Evolutionary conservation across 2,888 invertebrate genomes (phyloP), one percentile per base, ranked within the genome.

Genomic region (Fragum sueziense): DNA sequence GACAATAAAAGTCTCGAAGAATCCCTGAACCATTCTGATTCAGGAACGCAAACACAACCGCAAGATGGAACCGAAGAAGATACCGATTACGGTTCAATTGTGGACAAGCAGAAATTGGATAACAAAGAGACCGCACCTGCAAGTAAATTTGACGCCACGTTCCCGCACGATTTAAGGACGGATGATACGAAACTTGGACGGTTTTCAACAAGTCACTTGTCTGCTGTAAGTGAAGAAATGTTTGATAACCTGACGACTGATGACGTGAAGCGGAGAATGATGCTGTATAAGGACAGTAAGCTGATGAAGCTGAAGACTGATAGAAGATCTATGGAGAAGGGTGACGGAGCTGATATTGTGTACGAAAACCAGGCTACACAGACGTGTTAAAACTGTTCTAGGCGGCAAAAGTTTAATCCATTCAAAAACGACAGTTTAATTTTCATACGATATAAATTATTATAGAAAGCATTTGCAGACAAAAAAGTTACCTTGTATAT

Each of bases 211-310:
- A 11, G 25, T 17, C 57, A 34, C 11, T 7, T 70, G 20, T 27
- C 52, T 9, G 37, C 54, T 20, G 17, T 70, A 2, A 17, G 2
- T 33, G 70, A 37, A 20, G 37, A 57, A 27, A 20, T 9, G 37
- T 25, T n/a, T 25, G 33, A 17, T 20, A 27, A 33, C n/a, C 41
- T 25, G 22, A 14, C 37, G 41, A 65, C 65, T 1, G 65, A 65
- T 31, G 80, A 76, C 22, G 68, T 72, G 1, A 76, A 73, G 31
- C 34, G 76, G 27, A 80, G 41, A 47, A 71, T 80, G 73, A 37
- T 59, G 68, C 33, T 80, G 6, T 80, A 80, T 33, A 59, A 70
- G 34, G 80, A 80, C 29, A 80, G 80, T 70, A 80, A 80, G 37
- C 14, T 61, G 25, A 27, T 67, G 57, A 54, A 57, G 33, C 22